Evolutionary conservation across 2,113 vertebrate genomes (phyloP).

Genomic region (Phaethon lepturus): DNA sequence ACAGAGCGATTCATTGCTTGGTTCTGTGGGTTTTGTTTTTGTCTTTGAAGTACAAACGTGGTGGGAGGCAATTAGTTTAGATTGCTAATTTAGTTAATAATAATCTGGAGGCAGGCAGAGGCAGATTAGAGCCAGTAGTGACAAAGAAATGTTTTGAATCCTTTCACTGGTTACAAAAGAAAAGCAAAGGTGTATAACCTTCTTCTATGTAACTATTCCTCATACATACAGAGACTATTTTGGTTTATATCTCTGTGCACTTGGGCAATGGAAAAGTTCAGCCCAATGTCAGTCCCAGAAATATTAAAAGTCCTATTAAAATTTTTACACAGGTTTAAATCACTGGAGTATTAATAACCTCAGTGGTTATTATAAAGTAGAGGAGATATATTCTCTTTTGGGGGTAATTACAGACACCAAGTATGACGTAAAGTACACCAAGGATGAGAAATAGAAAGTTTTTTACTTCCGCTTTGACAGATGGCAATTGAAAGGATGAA

Average conservation of each 20-base stretch:
- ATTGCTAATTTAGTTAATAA: neutral
- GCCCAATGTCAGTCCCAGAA: neutral
- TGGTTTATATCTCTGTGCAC: neutral
- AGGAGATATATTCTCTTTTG: neutral
- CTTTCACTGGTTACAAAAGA: neutral
- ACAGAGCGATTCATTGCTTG: neutral
- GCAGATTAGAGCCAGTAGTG: neutral
- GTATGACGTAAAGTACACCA: neutral
- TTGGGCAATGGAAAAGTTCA: neutral
- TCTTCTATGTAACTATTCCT: neutral
- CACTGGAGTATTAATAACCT: neutral
- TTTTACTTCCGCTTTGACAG: neutral
- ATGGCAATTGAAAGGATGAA: neutral
- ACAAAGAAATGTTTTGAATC: neutral
- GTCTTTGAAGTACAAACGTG: neutral
- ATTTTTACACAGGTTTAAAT: neutral
- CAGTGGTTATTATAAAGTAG: neutral
- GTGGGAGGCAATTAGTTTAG: neutral
- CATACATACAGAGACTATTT: neutral
- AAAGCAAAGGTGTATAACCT: neutral
- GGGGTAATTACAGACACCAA: neutral
- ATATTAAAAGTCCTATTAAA: neutral
- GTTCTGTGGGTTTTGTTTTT: neutral
- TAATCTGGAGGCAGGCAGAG: neutral
- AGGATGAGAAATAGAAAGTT: neutral